Conservation (phyloP, 2,888 invertebrate species). For the Epicampocera succincta region DNA sequence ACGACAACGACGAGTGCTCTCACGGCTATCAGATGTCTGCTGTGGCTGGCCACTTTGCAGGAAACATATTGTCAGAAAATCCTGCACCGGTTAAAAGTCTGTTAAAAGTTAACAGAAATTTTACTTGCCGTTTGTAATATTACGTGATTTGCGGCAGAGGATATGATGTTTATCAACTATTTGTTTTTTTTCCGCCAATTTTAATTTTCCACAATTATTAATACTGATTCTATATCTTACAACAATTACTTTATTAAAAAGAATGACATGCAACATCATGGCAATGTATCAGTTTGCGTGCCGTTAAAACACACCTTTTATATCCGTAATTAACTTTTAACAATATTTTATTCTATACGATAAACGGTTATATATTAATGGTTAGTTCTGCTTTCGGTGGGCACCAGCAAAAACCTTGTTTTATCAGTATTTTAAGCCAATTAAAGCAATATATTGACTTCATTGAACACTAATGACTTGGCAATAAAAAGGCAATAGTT, state of each 20-base stretch:
- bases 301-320: neutral
- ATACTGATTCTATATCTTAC: neutral
- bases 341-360: neutral
- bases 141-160: no score
- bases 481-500: conserved; percentile 7
- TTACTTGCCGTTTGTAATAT: no score
- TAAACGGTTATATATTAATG: conserved; percentile 6
- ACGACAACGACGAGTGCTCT: no score
- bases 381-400: neutral
- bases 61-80: no score
- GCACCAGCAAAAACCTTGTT: neutral
- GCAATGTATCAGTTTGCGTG: conserved; percentile 1
- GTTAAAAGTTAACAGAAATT: no score
- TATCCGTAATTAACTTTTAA: neutral
- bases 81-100: no score
- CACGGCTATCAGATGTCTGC: no score
- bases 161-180: no score
- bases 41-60: no score
- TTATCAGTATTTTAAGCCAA: conserved; percentile 14
- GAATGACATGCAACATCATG: neutral
- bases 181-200: neutral
- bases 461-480: conserved; percentile 22
- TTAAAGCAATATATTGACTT: conserved; percentile 26
- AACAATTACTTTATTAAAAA: neutral
- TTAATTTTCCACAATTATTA: neutral